Evolutionary conservation across 2,888 invertebrate species (phyloP).

Genomic region (Leucophenga maculata): DNA sequence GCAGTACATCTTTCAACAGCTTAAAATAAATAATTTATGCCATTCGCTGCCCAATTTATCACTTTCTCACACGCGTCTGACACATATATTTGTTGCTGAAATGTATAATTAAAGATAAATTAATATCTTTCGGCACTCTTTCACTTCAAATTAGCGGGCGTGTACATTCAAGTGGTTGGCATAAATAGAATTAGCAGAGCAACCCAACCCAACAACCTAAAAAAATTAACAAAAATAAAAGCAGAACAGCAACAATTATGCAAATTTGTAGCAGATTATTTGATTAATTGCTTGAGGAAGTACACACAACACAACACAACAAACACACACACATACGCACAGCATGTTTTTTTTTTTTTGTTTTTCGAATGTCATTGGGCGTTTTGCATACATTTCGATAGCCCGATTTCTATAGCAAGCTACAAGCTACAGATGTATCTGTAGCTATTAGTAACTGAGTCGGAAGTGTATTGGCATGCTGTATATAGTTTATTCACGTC

Average conservation of each 20-base stretch:
- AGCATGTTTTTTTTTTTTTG: too few relatives aligned
- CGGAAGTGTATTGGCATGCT: constrained; percentile 42
- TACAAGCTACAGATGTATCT: not conserved
- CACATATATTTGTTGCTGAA: not conserved
- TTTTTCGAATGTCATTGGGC: constrained; percentile 44
- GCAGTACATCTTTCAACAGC: not conserved
- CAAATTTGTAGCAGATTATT: constrained; percentile 20
- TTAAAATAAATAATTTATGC: not conserved
- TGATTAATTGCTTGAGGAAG: constrained; percentile 55
- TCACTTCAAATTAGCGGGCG: not conserved
- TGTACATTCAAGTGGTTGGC: not conserved
- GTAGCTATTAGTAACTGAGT: constrained; percentile 28
- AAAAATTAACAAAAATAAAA: not conserved
- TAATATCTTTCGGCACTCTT: not conserved
- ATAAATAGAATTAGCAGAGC: constrained; percentile 3
- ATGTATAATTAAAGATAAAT: not conserved
- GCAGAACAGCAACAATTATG: not conserved
- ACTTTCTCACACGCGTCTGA: not conserved
- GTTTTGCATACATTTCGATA: constrained; percentile 25
- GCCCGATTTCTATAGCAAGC: constrained; percentile 1
- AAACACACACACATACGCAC: constrained; percentile 28
- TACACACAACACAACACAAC: constrained; percentile 26
- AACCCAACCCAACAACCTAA: not conserved
- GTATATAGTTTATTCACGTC: constrained; percentile 53
- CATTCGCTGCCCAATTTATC: not conserved